Conservation (phyloP, 2,888 invertebrate genomes). For the Mythimna loreyi region DNA sequence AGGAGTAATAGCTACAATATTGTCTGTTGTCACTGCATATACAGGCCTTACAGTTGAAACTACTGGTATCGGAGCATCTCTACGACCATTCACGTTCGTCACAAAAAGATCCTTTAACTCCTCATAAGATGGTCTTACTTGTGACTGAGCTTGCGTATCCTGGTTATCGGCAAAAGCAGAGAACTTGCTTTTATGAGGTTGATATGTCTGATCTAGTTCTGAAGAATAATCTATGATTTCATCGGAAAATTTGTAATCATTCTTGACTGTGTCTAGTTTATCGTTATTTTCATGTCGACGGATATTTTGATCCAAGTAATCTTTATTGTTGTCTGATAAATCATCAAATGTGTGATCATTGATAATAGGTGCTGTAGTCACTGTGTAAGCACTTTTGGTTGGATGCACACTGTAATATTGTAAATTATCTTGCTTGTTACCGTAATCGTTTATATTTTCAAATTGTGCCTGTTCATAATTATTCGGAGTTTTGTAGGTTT, state of each 20-base stretch:
- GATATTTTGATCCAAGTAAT: conserved; percentile 45
- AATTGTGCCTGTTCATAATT: conserved; percentile 16
- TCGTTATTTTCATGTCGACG: conserved; percentile 22
- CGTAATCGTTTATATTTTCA: conserved; percentile 27
- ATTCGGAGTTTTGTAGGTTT: conserved; percentile 14
- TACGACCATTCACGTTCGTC: conserved; percentile 65
- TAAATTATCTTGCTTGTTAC: conserved; percentile 18
- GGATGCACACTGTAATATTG: conserved; percentile 14
- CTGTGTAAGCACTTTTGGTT: conserved; percentile 45
- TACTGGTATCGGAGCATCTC: conserved; percentile 60
- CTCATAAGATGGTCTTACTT: conserved; percentile 72
- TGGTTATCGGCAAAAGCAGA: conserved; percentile 52
- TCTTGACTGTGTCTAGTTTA: conserved; percentile 40
- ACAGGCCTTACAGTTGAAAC: conserved; percentile 72
- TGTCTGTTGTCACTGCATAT: conserved; percentile 72
- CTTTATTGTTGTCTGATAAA: conserved; percentile 53
- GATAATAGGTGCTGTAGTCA: conserved; percentile 38
- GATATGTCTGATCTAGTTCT: conserved; percentile 75
- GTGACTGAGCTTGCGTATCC: conserved; percentile 55
- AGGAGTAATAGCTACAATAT: conserved; percentile 74
- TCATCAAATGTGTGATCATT: conserved; percentile 46
- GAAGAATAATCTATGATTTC: conserved; percentile 78
- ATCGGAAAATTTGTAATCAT: conserved; percentile 74
- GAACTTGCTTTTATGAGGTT: conserved; percentile 79
- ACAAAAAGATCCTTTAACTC: conserved; percentile 78